Percentiles rank a stretch among this genome's conserved stretches.
Conservation (phyloP, 2,888 invertebrate genomes). For the Yponomeuta sedellus region DNA sequence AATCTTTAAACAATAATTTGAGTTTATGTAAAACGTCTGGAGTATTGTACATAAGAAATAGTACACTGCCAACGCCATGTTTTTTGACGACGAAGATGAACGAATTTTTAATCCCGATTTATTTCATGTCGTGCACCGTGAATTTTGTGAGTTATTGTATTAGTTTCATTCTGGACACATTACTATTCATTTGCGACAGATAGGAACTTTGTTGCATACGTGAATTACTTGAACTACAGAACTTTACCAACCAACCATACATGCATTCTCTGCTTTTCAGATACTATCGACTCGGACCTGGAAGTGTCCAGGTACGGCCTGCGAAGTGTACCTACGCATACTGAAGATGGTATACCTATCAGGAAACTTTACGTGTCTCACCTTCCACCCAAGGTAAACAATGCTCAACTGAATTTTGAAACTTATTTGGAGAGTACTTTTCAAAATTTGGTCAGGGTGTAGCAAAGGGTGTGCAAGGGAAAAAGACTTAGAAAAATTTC, state of each 20-base stretch:
- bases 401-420: not conserved
- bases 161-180: not conserved
- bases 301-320: constrained; percentile 40
- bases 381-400: constrained; percentile 71
- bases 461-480: no score
- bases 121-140: constrained; percentile 52
- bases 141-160: constrained; percentile 45
- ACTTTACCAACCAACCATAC: not conserved
- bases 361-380: constrained; percentile 76
- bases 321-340: constrained; percentile 63
- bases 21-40: constrained; percentile 27
- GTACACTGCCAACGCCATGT: constrained; percentile 41
- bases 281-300: constrained; percentile 44
- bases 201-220: not conserved
- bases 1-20: constrained; percentile 37
- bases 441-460: not conserved
- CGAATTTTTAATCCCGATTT: constrained; percentile 51
- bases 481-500: no score
- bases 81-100: constrained; percentile 52
- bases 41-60: constrained; percentile 18
- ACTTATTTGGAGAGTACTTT: no score
- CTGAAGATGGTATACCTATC: constrained; percentile 76
- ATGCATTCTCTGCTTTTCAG: constrained; percentile 33
- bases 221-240: no score
- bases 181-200: not conserved